These are phyloP conservation scores for Himalopsyche kuldschensis DNA, from an alignment of 2,888 invertebrate species.

Conservation along the genomic window DNA sequence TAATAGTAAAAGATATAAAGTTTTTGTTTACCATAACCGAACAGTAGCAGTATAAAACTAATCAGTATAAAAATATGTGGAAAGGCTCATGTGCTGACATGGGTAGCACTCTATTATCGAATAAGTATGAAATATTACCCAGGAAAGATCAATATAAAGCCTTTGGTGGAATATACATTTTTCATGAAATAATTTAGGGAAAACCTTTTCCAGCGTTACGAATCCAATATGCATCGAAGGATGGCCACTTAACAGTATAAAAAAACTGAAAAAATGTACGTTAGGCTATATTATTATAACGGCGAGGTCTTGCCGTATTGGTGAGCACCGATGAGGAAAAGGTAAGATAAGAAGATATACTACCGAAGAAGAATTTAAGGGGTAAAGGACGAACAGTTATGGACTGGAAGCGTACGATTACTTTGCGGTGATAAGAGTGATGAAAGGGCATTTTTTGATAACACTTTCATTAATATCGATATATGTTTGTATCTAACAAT, in stretches of 20 bases:
- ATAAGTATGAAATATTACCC: background rate
- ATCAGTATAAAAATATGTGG: background rate
- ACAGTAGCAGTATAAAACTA: background rate
- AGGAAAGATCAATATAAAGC: background rate
- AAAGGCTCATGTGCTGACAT: background rate
- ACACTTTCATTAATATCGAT: background rate
- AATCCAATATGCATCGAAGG: conserved; percentile 2
- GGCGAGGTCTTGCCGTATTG: background rate
- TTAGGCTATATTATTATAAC: background rate
- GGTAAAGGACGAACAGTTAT: background rate
- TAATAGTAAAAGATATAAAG: too few species aligned
- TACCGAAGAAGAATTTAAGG: background rate
- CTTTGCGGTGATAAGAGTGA: conserved; percentile 6
- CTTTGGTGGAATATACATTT: background rate
- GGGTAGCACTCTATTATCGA: background rate
- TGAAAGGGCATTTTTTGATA: background rate
- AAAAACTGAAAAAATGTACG: background rate
- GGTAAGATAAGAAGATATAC: conserved; percentile 6
- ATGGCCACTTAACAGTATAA: background rate
- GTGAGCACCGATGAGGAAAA: conserved; percentile 6
- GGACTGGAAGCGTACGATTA: conserved; percentile 8
- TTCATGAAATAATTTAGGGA: conserved; percentile 11
- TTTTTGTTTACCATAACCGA: background rate
- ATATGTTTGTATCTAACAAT: too few species aligned
- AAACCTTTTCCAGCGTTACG: conserved; percentile 8